These are phyloP conservation scores for Calephelis perditalis DNA, from an alignment of 2,888 invertebrate species.

Conservation along the genomic window DNA sequence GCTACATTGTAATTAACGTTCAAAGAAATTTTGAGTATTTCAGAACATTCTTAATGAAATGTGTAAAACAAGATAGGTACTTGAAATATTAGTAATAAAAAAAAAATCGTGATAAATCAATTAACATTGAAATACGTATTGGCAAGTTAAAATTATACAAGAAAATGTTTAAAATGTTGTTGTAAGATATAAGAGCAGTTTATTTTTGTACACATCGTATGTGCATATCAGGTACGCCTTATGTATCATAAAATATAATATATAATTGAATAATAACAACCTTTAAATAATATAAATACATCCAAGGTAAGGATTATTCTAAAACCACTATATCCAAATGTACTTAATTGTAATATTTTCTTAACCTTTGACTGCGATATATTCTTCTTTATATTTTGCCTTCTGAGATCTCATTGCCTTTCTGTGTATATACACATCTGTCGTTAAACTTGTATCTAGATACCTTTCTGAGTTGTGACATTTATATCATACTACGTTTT, in stretches of 20 bases:
- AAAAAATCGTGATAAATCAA: constrained; percentile 21
- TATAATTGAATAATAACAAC: constrained; percentile 19
- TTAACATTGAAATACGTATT: constrained; percentile 16
- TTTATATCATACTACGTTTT: constrained; percentile 12
- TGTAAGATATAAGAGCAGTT: constrained; percentile 58
- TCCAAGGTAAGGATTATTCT: background rate
- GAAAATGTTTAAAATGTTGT: constrained; percentile 41
- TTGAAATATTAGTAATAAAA: too few relatives aligned
- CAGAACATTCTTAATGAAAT: too few relatives aligned
- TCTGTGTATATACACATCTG: constrained; percentile 47
- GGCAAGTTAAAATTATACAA: constrained; percentile 20
- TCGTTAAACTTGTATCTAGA: constrained; percentile 30
- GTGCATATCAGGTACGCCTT: constrained; percentile 74
- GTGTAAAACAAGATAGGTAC: too few relatives aligned
- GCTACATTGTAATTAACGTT: too few relatives aligned
- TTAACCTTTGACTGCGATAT: background rate
- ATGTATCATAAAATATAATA: constrained; percentile 40
- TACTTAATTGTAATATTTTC: background rate
- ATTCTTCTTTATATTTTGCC: constrained; percentile 24
- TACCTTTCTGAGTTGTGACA: constrained; percentile 26
- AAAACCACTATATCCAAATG: background rate
- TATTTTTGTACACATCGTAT: constrained; percentile 72
- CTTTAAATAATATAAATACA: background rate
- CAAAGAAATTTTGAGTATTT: too few relatives aligned
- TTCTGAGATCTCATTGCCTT: constrained; percentile 59